Conservation (phyloP, 1,140 invertebrate species). For the Ostrea denselamellosa region DNA sequence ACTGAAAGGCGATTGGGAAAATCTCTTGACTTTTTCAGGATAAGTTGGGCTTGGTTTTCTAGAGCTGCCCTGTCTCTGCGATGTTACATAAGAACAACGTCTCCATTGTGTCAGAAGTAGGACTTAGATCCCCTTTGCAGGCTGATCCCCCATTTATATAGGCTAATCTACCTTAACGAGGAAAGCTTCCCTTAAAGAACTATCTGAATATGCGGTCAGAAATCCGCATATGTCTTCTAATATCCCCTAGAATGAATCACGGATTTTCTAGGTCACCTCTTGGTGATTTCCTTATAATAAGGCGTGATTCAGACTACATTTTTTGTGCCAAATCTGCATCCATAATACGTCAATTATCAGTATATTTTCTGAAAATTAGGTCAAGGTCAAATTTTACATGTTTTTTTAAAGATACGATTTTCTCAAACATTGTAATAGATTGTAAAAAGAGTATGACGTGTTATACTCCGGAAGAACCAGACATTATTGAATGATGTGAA, state of each 20-base stretch:
- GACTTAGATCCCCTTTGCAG: not conserved
- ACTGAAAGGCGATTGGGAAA: not conserved
- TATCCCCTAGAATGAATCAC: not conserved
- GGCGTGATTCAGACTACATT: too few species aligned
- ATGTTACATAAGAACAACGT: not conserved
- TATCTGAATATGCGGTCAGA: not conserved
- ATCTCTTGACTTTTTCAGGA: constrained; percentile 23
- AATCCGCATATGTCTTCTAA: constrained; percentile 8
- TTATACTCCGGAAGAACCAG: too few species aligned
- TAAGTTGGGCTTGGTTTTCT: not conserved
- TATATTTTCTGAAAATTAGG: too few species aligned
- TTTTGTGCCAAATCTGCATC: too few species aligned
- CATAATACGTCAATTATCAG: too few species aligned
- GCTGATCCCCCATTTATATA: constrained; percentile 5
- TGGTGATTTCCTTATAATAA: too few species aligned
- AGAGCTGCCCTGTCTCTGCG: not conserved
- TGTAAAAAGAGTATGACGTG: too few species aligned
- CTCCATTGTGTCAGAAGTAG: not conserved
- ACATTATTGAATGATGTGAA: too few species aligned
- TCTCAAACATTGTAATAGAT: too few species aligned
- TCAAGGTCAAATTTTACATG: too few species aligned
- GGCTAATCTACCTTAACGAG: constrained; percentile 31
- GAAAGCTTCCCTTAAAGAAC: not conserved
- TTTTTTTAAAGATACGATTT: too few species aligned
- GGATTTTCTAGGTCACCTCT: too few species aligned